A percentile compares a stretch with the other conserved stretches of the same genome.
Evolutionary conservation across 2,888 invertebrate genomes (phyloP).

Genomic region (Himalopsyche tibetana): DNA sequence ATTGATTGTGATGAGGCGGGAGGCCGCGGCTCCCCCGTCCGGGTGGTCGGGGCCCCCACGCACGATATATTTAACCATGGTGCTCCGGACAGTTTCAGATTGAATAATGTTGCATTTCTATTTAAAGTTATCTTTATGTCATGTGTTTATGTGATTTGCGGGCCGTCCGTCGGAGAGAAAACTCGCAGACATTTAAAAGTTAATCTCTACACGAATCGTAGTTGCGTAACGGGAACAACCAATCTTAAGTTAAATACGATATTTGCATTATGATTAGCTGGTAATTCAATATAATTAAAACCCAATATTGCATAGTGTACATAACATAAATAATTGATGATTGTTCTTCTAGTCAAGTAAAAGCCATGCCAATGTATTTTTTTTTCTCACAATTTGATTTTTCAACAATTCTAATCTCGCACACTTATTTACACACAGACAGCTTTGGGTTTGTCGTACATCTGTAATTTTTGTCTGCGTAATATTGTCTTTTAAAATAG

Average conservation of each 20-base stretch:
- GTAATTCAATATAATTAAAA: neutral
- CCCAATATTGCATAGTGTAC: neutral
- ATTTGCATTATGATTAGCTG: constrained; percentile 14
- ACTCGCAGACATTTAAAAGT: constrained; percentile 16
- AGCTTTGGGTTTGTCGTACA: too few species aligned
- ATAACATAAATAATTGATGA: constrained; percentile 4
- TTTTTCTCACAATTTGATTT: too few species aligned
- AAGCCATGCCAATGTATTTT: neutral
- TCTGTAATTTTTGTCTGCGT: neutral
- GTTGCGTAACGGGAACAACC: constrained; percentile 22
- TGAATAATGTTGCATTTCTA: constrained; percentile 59
- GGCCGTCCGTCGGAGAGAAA: constrained; percentile 43
- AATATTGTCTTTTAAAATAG: neutral
- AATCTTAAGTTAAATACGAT: constrained; percentile 15
- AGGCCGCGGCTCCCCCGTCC: neutral
- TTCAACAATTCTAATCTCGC: too few species aligned
- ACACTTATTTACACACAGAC: too few species aligned
- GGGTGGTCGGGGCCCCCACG: neutral
- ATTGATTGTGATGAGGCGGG: constrained; percentile 36
- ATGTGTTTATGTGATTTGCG: constrained; percentile 52
- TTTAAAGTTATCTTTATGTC: constrained; percentile 57
- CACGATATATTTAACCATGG: constrained; percentile 27
- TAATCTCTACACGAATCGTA: constrained; percentile 20
- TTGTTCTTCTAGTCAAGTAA: constrained; percentile 19
- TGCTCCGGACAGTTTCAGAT: constrained; percentile 43